Evolutionary conservation across 2,797 vertebrate genomes (phyloP), one percentile per base, ranked within the genome.

Genomic region (Momotus momota): DNA sequence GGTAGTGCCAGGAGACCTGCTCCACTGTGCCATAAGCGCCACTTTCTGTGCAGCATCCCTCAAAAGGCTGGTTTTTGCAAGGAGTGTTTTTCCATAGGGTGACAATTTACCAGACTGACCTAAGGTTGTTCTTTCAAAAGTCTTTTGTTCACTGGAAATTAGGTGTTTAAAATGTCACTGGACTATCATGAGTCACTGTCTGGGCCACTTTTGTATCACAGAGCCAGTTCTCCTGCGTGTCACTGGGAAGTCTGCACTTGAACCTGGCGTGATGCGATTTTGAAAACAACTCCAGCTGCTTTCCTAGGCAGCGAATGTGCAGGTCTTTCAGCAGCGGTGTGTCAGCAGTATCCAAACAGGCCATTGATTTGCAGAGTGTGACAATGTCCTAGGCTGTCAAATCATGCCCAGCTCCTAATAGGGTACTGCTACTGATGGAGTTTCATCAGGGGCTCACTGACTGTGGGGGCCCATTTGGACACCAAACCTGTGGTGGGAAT

Each of bases 291-390:
- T 61, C 26, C 13, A 62, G 23, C 10, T 49, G 58, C 27, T 87
- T 79, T 79, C 40, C 60, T 51, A 48, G 31, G 6, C 79, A 71
- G 23, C 0, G 0, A 45, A n/a, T 4, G 10, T 12, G 33, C 3
- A 3, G 60, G 23, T 22, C 43, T 67, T 40, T 12, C 81, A 60
- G 61, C 70, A 61, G 43, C 1, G 2, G 2, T 23, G 29, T 55
- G 18, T 67, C 94, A 81, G 70, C 71, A 41, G 27, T 26, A 14
- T 19, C 52, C 80, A 54, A 51, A 77, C 77, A 35, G 31, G 60
- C 4, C 33, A 21, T 15, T 22, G 12, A 41, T 31, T 19, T 64
- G 49, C 61, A 35, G 49, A n/a, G 49, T 3, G 3, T 55, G 57
- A 71, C 48, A 41, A 14, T 12, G 21, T 25, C 55, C 66, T 58